Evolutionary conservation across 1,140 invertebrate genomes (phyloP), one percentile per base, ranked within the genome.

Genomic region (Pinna nobilis): DNA sequence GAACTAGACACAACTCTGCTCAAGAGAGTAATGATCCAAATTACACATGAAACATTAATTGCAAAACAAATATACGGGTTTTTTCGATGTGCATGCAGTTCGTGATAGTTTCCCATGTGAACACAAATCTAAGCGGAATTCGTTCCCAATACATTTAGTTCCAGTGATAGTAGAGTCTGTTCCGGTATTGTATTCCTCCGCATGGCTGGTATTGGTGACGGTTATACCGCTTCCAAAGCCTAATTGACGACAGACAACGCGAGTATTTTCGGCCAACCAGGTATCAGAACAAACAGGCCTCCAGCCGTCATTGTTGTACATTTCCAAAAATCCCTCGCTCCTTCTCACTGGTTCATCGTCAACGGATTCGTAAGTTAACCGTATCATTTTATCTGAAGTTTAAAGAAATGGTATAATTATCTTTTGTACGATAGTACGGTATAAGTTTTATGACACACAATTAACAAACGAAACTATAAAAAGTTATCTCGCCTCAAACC

Each of bases 271-370:
- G 30, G 92, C 85, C 83, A 97, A 95, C 95, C 95, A 98, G 85
- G 96, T 96, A 82, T 97, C 95, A 82, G 97, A 95, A 84, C 97
- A 98, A 15, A 98, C 90, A 11, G 94, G 92, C 13, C 96, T 95
- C 96, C 96, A 98, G 75, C 92, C 92, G 11, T 93, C 94, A 64
- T 94, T 91, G 86, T 97, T 95, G 74, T 94, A 93, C 47, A 98
- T 93, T 87, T 97, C 95, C 3, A 97, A 94, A 88, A 96, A 97
- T 51, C 96, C 96, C 95, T 59, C 59, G 20, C 71, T 77, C 11
- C 77, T 66, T 30, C 64, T 72, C 23, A 39, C 70, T 18, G 35
- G 18, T n/a, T 63, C 69, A 23, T 77, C 77, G 6, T 70, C 44
- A 23, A 57, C 44, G 4, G 59, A 23, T 33, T 51, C 63, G 5